Percentiles rank a stretch among this genome's conserved stretches.
phyloP scores from a whole-genome alignment of 2,888 invertebrate genomes.

The Rambutsinella grinnellia region DNA sequence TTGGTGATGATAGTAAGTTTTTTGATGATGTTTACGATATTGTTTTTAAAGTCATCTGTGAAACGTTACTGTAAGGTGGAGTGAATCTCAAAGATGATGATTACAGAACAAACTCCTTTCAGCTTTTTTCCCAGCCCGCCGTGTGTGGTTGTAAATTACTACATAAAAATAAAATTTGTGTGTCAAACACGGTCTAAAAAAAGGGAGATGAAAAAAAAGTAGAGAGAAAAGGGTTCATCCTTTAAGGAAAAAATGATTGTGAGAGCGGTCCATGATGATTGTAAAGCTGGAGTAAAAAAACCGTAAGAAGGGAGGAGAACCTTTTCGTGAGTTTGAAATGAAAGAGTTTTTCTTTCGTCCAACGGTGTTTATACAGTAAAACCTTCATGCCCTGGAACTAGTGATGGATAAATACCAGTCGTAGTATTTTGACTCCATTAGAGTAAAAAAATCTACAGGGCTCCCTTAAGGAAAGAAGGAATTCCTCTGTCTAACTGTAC shows the following conservation, averaged over 20 bases:
- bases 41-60: slow-evolving; percentile 39
- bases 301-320: too few relatives aligned
- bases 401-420: not conserved
- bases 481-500: slow-evolving; percentile 8
- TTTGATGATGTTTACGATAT: slow-evolving; percentile 6
- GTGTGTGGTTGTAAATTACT: not conserved
- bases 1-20: slow-evolving; percentile 4
- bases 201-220: not conserved
- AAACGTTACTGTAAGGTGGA: slow-evolving; percentile 30
- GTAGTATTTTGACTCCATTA: not conserved
- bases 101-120: slow-evolving; percentile 5
- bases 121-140: not conserved
- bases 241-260: too few relatives aligned
- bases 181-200: too few relatives aligned
- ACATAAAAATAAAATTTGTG: too few relatives aligned
- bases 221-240: not conserved
- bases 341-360: too few relatives aligned
- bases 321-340: too few relatives aligned
- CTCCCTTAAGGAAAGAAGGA: slow-evolving; percentile 14
- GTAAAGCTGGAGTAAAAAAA: too few relatives aligned
- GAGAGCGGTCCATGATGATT: too few relatives aligned
- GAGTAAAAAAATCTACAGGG: not conserved
- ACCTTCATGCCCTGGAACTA: not conserved
- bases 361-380: too few relatives aligned
- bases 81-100: slow-evolving; percentile 26